Evolutionary conservation across 2,797 vertebrate species (phyloP), one percentile per base, ranked within the genome.

Genomic region (Masticophis lateralis): DNA sequence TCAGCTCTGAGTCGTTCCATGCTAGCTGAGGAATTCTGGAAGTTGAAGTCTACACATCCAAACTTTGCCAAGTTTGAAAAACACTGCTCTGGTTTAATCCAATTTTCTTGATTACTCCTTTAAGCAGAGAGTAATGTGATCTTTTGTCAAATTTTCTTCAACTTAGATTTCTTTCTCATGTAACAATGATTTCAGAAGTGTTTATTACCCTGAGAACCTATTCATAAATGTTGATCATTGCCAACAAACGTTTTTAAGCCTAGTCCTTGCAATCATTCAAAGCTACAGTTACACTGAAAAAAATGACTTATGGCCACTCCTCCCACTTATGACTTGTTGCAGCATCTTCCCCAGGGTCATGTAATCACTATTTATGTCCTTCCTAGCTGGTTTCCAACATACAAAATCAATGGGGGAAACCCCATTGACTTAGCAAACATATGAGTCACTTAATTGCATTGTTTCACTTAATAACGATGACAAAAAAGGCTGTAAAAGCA

Each of bases 221-320:
- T 12, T 3, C 13, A 28, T 69, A 28, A 25, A 51, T 28, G 22
- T 3, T 57, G 90, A 90, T 47, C 51, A 1, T 32, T 61, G 43
- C 56, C 53, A 11, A 14, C 16, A 47, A 28, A 18, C 9, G 16
- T 7, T 32, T 93, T 10, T 0, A n/a, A 0, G 5, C 16, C 86
- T 2, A 0, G n/a, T n/a, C n/a, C n/a, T n/a, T 22, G 51, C 20
- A 1, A 27, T 37, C 8, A 1, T 27, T 32, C 63, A 69, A 69
- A 69, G 63, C 13, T 69, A 69, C 63, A 16, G 13, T 32, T 32
- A 16, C 28, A 69, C 28, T 69, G 28, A 32, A 32, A 16, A 63
- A 16, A n/a, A 2, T 6, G 63, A 69, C 63, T 66, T 66, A 32
- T 14, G 63, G 6, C 2, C 28, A 32, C 5, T n/a, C 28, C 28